These are phyloP conservation scores for Luperina testacea DNA, from an alignment of 2,888 invertebrate species.

Conservation along the genomic window DNA sequence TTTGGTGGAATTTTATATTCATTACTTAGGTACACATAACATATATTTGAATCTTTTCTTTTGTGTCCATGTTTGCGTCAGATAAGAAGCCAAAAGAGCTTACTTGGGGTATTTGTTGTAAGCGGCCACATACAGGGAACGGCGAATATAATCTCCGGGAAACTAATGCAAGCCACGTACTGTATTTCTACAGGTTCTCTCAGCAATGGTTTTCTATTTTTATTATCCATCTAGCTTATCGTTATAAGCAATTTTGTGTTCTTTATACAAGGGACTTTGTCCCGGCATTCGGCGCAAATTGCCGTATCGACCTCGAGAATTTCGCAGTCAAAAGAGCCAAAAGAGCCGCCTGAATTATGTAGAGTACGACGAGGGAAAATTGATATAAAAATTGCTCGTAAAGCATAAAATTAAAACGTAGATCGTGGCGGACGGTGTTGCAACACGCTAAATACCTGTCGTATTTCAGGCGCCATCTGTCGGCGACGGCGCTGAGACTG, in stretches of 20 bases:
- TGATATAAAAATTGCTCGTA: conserved; percentile 89
- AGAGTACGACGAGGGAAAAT: conserved; percentile 83
- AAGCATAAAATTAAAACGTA: conserved; percentile 89
- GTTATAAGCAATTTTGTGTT: conserved; percentile 70
- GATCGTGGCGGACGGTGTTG: conserved; percentile 86
- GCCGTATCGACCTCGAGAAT: conserved; percentile 78
- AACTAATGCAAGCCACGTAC: conserved; percentile 64
- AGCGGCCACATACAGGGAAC: conserved; percentile 47
- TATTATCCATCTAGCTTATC: conserved; percentile 55
- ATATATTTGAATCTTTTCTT: conserved; percentile 26
- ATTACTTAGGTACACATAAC: conserved; percentile 11
- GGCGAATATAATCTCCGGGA: conserved; percentile 54
- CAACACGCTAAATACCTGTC: conserved; percentile 90
- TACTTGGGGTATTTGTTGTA: conserved; percentile 53
- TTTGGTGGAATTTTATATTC: conserved; percentile 17
- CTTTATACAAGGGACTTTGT: conserved; percentile 68
- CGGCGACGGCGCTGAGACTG: conserved; percentile 88
- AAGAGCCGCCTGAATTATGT: conserved; percentile 81
- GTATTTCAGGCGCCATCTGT: conserved; percentile 89
- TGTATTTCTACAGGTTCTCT: conserved; percentile 54
- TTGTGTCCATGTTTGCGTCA: conserved; percentile 35
- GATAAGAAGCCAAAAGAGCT: conserved; percentile 54
- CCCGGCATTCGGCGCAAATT: conserved; percentile 77
- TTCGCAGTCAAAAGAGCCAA: conserved; percentile 78
- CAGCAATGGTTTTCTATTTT: conserved; percentile 51